Evolutionary conservation across 2,797 vertebrate genomes (phyloP), one percentile per base, ranked within the genome.

Genomic region (Falco berigora): DNA sequence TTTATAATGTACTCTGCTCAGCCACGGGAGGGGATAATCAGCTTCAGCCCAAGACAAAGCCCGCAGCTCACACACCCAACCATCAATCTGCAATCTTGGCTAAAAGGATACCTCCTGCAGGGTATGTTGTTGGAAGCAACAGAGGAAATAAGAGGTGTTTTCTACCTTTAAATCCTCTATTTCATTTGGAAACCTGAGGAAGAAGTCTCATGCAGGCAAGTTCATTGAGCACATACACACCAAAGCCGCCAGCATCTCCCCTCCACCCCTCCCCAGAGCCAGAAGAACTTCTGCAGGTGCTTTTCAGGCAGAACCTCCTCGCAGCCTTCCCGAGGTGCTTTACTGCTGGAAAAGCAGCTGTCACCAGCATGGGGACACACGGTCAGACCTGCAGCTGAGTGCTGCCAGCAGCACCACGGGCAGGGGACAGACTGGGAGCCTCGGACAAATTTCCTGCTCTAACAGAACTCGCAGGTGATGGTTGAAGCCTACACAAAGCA

Each of bases 41-140:
- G 64, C 89, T 59, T 82, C 88, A 85, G 56, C 73, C 79, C 89
- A 53, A 93, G 92, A 96, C 92, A 95, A 89, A 96, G 90, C 88
- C 91, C 0, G 15, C 68, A 27, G 90, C 88, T 96, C 92, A 14
- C 79, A 89, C 85, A 69, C 93, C 87, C 90, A 83, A 2, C 69
- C 91, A 90, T 46, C 90, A 95, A 81, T 83, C 91, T 79, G 80
- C 80, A 83, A 5, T 12, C 85, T 28, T 88, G 92, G 92, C 88
- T 95, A 20, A 30, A 58, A 87, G 62, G 86, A 75, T 24, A 62
- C 52, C 73, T 96, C 86, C 94, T 94, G 81, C 75, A 81, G 90
- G 55, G 90, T 47, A 15, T 67, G 84, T 55, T 87, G 92, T 24
- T 86, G 92, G 76, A 85, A 93, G 86, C 84, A 92, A 80, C 53